Percentiles rank a stretch among this genome's conserved stretches.
These are phyloP conservation scores for Apteryx mantelli DNA, from an alignment of 2,113 vertebrate genomes.

Conservation along the genomic window DNA sequence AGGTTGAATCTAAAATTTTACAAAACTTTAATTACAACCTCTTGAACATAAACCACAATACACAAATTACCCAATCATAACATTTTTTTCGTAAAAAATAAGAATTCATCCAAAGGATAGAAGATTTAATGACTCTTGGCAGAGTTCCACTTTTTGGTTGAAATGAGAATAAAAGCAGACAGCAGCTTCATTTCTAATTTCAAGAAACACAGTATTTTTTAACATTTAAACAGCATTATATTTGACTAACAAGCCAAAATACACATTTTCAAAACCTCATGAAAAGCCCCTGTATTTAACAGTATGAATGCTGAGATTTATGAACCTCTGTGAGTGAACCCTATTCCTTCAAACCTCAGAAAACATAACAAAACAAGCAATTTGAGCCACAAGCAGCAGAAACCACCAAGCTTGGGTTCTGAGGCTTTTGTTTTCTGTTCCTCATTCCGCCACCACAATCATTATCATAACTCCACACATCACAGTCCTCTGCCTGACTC, in stretches of 20 bases:
- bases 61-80: constrained; percentile 67
- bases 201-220: constrained; percentile 65
- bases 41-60: constrained; percentile 60
- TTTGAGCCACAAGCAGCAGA: constrained; percentile 16
- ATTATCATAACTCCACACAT: not conserved
- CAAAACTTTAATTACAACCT: constrained; percentile 67
- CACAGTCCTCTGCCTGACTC: not conserved
- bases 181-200: constrained; percentile 65
- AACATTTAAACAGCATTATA: constrained; percentile 63
- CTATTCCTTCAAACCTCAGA: constrained; percentile 22
- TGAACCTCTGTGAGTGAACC: not conserved
- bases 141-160: constrained; percentile 65
- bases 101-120: constrained; percentile 70
- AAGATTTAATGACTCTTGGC: constrained; percentile 73
- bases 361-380: not conserved
- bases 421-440: not conserved
- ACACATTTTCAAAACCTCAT: constrained; percentile 48
- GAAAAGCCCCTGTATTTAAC: constrained; percentile 55
- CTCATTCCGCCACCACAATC: not conserved
- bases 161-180: constrained; percentile 69
- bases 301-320: constrained; percentile 43
- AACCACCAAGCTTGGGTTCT: not conserved
- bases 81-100: constrained; percentile 67
- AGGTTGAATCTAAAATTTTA: constrained; percentile 48
- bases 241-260: constrained; percentile 68